Conservation (phyloP, 2,113 vertebrate species). For the Elgaria multicarinata region DNA sequence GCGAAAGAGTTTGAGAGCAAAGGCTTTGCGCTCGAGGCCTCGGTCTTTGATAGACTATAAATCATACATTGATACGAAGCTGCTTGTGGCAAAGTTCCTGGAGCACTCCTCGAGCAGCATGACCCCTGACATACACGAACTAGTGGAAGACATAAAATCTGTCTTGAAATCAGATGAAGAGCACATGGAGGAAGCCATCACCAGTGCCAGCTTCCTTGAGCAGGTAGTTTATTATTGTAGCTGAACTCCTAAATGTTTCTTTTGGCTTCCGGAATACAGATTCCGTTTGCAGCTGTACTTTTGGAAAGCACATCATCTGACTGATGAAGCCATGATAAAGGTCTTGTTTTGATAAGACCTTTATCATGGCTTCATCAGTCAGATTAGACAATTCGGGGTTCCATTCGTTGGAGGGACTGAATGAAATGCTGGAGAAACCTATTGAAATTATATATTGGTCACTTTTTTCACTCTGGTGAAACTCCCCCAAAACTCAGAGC, state of each 20-base stretch:
- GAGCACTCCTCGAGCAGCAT: conserved; percentile 82
- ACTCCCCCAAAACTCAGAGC: not conserved
- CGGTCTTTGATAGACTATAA: conserved; percentile 83
- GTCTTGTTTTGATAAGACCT: too few relatives aligned
- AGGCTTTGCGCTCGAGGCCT: conserved; percentile 70
- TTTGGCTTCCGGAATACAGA: not conserved
- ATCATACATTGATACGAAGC: conserved; percentile 85
- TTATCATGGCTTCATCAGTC: too few relatives aligned
- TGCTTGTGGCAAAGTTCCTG: conserved; percentile 79
- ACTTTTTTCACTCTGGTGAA: not conserved
- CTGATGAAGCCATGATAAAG: too few relatives aligned
- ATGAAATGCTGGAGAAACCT: not conserved
- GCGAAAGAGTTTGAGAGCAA: conserved; percentile 51
- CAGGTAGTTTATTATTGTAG: conserved; percentile 71
- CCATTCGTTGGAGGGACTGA: not conserved
- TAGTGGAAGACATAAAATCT: conserved; percentile 84
- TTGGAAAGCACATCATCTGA: too few relatives aligned
- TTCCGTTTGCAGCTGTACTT: not conserved
- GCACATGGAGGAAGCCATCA: conserved; percentile 86
- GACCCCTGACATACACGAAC: conserved; percentile 80
- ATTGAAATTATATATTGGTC: not conserved
- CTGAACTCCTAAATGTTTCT: not conserved
- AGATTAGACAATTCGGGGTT: not conserved
- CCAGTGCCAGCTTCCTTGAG: conserved; percentile 84
- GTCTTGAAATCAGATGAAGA: conserved; percentile 88